Evolutionary conservation across 2,888 invertebrate species (phyloP), one percentile per base, ranked within the genome.

Genomic region (Nowickia ferox): DNA sequence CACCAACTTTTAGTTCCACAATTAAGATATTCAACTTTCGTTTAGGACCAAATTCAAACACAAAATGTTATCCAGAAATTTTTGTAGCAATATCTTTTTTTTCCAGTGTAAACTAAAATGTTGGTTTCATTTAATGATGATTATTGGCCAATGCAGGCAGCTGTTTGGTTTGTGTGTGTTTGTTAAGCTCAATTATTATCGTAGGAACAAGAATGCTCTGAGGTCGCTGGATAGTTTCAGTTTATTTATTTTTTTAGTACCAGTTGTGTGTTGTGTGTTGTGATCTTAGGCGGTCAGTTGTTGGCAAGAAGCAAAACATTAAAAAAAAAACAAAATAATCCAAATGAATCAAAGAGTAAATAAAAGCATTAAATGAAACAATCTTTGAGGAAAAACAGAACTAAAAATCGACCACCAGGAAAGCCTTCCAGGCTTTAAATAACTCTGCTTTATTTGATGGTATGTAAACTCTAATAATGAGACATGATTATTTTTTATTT

Each of bases 71-170:
- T 30, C 8, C 0, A 44, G 6, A 65, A 42, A 19, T 44, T 46
- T 40, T 11, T 19, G 42, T 19, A 9, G 19, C 13, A 42, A 5
- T 17, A 11, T 44, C 44, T 51, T 3, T 65, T 66, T 68, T 10
- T n/a, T 48, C n/a, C 17, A 80, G 74, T 74, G 72, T 80, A 59
- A 11, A 11, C 2, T 6, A 22, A 68, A 61, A 55, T 74, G 77
- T 74, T 63, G 77, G 66, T 61, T 66, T 40, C 51, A 72, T 84
- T 84, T 85, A 79, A 83, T 83, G 79, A 86, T 86, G 85, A 82
- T 86, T 86, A 82, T 82, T 86, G 85, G 79, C 86, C 71, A 79
- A 44, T 86, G 82, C 85, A 86, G 85, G 82, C 85, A 86, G 85
- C 86, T 86, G 86, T 79, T 85, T 85, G 48, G 22, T 68, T 63